Base-by-base conservation (phyloP, 2,888 invertebrate species). In the Conus canariensis region DNA sequence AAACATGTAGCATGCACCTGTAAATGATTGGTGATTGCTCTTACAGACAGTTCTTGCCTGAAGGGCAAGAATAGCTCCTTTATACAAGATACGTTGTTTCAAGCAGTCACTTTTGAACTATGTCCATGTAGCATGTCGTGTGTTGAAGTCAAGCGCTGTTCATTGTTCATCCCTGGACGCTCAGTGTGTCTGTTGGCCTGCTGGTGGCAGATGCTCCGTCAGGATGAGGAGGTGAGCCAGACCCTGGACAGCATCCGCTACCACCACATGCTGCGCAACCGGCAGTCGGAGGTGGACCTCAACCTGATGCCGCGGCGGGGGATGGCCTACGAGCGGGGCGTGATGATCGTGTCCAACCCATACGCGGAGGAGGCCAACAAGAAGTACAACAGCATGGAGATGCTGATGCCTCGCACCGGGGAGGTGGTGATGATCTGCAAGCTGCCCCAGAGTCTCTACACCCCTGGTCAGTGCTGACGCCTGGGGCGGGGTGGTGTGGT, bases 321-420 rank as follows among this genome's bases (percentile, higher is more conserved):
- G 74, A 95, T 95, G 95, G 92, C 92, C 74, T 94, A 95, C 90
- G 95, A 94, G 87, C 91, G 95, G 6, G 95, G 95, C 14, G 95
- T 96, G 10, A 94, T 96, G 93, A 95, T 96, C 82, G 94, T 96
- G 25, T 96, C 96, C 25, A 96, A 96, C 90, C 96, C 96, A 0
- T 95, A 96, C 91, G 94, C 95, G 5, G 95, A 96, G 89, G 96
- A 96, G 87, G 93, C 93, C 0, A 91, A 93, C 70, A 94, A 94
- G 92, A 96, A 96, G 92, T 95, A 94, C 92, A 95, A 95, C 92
- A 94, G 94, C 87, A 95, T 96, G 94, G 96, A 96, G 91, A 93
- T 95, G 91, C 90, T 96, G 89, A 91, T 95, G 89, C 96, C 95
- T 2, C 93, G 93, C 64, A 94, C 95, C 70, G 95, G 95, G 30